Conservation (phyloP, 92 coral and sea anemone species). For the Palythoa grandis region DNA sequence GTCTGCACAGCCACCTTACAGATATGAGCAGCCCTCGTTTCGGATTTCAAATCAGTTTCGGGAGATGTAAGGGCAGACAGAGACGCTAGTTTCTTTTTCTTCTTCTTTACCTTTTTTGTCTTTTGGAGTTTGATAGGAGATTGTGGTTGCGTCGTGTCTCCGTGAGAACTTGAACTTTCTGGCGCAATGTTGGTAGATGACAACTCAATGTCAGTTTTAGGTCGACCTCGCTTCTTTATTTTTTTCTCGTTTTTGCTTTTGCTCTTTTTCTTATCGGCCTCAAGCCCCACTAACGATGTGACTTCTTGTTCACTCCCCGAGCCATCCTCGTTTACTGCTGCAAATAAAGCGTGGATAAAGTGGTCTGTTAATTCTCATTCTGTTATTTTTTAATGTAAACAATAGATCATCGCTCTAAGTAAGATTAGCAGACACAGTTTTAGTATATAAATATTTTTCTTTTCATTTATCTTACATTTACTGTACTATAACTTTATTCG, state of each 20-base stretch:
- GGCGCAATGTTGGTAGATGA: conserved; percentile 48
- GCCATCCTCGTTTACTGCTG: conserved; percentile 2
- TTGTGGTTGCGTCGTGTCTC: conserved; percentile 55
- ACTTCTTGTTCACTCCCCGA: conserved; percentile 21
- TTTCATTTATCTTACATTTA: too few relatives aligned
- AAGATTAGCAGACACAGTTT: too few relatives aligned
- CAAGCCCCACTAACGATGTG: conserved; percentile 6
- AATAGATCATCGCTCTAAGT: too few relatives aligned
- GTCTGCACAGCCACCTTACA: conserved; percentile 48
- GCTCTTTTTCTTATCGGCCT: conserved; percentile 49
- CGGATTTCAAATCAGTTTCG: conserved; percentile 59
- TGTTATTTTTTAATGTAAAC: too few relatives aligned
- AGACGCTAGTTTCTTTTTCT: conserved; percentile 50
- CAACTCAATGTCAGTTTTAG: conserved; percentile 55
- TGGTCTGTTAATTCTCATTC: neutral
- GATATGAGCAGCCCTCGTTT: neutral
- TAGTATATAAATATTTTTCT: too few relatives aligned
- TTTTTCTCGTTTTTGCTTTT: conserved; percentile 72
- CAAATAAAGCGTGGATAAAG: neutral
- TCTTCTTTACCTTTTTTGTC: conserved; percentile 62
- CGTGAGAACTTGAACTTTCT: conserved; percentile 37
- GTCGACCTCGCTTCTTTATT: conserved; percentile 47
- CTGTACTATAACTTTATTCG: too few relatives aligned
- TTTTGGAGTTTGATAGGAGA: conserved; percentile 73
- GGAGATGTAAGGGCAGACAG: conserved; percentile 52